Evolutionary conservation across 2,113 vertebrate species (phyloP).

Genomic region (Vireo altiloquus): DNA sequence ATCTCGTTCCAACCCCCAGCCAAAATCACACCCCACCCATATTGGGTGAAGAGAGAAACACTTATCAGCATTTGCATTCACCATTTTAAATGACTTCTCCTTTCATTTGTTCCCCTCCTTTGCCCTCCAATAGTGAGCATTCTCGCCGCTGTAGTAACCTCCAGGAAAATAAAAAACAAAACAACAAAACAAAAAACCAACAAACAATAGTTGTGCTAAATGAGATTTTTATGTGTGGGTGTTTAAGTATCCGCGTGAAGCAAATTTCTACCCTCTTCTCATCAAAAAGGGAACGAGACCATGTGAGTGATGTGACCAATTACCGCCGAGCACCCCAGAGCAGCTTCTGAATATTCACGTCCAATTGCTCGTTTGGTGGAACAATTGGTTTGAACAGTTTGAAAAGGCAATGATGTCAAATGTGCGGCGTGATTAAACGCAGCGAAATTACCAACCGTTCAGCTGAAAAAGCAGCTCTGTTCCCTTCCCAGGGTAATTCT

Average conservation of each 20-base stretch:
- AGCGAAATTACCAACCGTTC: background rate
- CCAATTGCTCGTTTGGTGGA: slow-evolving; percentile 35
- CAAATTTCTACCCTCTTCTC: slow-evolving; percentile 26
- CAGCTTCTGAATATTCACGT: slow-evolving; percentile 46
- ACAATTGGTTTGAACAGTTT: slow-evolving; percentile 27
- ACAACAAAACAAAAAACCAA: background rate
- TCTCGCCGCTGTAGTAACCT: background rate
- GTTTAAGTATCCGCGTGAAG: background rate
- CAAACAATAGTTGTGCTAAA: background rate
- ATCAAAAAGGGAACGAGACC: slow-evolving; percentile 28
- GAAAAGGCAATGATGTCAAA: slow-evolving; percentile 57
- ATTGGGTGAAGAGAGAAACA: background rate
- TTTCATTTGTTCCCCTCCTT: background rate
- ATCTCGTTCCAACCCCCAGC: background rate
- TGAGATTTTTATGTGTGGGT: slow-evolving; percentile 21
- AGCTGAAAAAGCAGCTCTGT: background rate
- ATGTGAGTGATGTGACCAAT: slow-evolving; percentile 55
- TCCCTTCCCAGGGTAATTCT: background rate
- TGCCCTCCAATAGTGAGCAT: background rate
- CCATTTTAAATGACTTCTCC: background rate
- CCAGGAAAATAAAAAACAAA: background rate
- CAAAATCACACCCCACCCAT: background rate
- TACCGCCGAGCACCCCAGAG: slow-evolving; percentile 1
- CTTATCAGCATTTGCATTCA: background rate
- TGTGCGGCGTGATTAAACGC: slow-evolving; percentile 12